These are phyloP conservation scores for Zaprionus obscuricornis DNA, from an alignment of 2,888 invertebrate species.

Conservation along the genomic window DNA sequence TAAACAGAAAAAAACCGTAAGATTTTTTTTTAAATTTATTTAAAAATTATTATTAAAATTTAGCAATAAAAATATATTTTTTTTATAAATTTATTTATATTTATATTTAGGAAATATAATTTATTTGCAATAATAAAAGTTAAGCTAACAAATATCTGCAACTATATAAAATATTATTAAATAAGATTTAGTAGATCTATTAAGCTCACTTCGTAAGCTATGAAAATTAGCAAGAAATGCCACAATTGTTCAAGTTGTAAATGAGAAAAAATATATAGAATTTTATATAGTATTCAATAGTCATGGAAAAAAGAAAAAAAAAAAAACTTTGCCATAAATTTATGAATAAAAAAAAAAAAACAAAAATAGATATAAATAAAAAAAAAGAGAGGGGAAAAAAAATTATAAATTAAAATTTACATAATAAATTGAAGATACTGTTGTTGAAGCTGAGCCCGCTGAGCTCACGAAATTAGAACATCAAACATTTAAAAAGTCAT, in stretches of 20 bases:
- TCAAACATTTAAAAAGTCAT: conserved; percentile 55
- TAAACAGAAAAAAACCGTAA: no score
- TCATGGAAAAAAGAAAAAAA: no score
- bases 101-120: no score
- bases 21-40: no score
- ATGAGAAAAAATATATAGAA: conserved; percentile 30
- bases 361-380: conserved; percentile 10
- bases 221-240: conserved; percentile 53
- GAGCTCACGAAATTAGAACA: conserved; percentile 51
- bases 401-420: conserved; percentile 31
- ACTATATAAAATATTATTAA: no score
- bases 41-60: no score
- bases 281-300: conserved; percentile 41
- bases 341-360: conserved; percentile 14
- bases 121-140: no score
- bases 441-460: conserved; percentile 21
- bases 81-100: no score
- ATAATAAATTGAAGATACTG: conserved; percentile 38
- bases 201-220: conserved; percentile 32
- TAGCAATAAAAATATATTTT: no score
- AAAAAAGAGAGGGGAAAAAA: not conserved
- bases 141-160: no score
- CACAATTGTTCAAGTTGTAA: conserved; percentile 20
- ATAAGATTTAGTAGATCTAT: conserved; percentile 4
- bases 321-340: conserved; percentile 10